Percentiles rank a stretch among this genome's conserved stretches.
Conservation (phyloP, 2,113 vertebrate genomes). For the Centropristis striata region DNA sequence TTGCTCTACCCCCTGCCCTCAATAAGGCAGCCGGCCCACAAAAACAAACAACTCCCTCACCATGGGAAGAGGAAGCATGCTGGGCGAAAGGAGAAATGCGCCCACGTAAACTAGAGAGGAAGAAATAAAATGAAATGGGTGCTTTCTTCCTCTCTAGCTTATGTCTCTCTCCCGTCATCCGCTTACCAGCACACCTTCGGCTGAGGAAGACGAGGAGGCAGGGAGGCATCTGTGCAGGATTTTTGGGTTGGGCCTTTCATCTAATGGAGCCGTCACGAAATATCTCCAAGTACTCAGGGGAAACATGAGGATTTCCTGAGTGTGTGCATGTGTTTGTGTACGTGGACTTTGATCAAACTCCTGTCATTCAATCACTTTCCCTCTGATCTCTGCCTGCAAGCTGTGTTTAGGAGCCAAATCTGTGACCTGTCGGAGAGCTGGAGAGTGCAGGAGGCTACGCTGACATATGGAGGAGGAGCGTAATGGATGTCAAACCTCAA, state of each 20-base stretch:
- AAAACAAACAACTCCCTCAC: conserved; percentile 65
- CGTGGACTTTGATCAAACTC: conserved; percentile 63
- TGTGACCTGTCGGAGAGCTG: conserved; percentile 62
- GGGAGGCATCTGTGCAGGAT: conserved; percentile 43
- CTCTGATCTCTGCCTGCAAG: conserved; percentile 64
- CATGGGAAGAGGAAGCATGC: conserved; percentile 42
- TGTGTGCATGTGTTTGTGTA: conserved; percentile 36
- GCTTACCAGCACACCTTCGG: conserved; percentile 24
- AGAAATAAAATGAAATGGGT: conserved; percentile 35
- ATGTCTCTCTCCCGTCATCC: conserved; percentile 19
- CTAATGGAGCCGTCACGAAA: conserved; percentile 52
- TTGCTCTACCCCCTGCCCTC: conserved; percentile 47
- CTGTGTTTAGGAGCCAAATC: conserved; percentile 52
- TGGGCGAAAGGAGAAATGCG: conserved; percentile 40
- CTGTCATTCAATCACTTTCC: conserved; percentile 64
- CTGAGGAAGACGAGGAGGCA: conserved; percentile 34
- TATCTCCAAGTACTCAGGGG: conserved; percentile 42
- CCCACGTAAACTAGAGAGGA: conserved; percentile 37
- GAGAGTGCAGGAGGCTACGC: conserved; percentile 52
- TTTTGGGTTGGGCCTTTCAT: conserved; percentile 55
- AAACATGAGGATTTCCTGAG: conserved; percentile 46
- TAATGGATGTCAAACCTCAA: conserved; percentile 70
- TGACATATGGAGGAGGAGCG: conserved; percentile 56
- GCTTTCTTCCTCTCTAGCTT: conserved; percentile 26
- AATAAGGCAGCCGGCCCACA: conserved; percentile 57